Conservation (phyloP, 2,113 vertebrate genomes). For the Nycticorax nycticorax region DNA sequence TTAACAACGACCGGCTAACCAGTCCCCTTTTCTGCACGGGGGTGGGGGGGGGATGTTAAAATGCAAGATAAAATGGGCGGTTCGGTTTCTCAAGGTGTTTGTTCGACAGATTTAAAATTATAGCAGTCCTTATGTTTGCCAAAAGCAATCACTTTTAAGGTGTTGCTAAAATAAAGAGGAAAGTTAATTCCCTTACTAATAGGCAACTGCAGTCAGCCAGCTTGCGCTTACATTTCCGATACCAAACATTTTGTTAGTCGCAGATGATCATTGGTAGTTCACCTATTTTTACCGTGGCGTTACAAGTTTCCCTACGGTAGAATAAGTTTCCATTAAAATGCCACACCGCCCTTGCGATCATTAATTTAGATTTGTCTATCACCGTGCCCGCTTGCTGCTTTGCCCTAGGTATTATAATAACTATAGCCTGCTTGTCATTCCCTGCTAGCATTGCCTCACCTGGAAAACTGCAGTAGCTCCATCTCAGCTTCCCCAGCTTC, state of each 20-base stretch:
- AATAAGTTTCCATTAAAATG: constrained; percentile 75
- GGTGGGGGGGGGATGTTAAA: not conserved
- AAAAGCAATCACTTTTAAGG: constrained; percentile 53
- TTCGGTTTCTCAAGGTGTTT: not conserved
- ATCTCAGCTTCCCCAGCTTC: constrained; percentile 49
- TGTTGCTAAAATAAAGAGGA: constrained; percentile 44
- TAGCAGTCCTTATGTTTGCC: constrained; percentile 21
- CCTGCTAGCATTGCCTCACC: constrained; percentile 62
- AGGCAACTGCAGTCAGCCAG: constrained; percentile 18
- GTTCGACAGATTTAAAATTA: not conserved
- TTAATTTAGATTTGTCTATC: constrained; percentile 81
- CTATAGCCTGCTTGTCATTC: constrained; percentile 72
- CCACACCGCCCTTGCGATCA: constrained; percentile 53
- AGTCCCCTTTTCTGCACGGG: not conserved
- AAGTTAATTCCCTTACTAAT: not conserved
- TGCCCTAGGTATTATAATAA: constrained; percentile 78
- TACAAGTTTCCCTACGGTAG: constrained; percentile 37
- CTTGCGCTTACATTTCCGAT: constrained; percentile 20
- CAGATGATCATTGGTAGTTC: not conserved
- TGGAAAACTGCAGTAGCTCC: constrained; percentile 68
- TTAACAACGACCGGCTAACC: constrained; percentile 41
- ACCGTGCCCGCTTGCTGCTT: constrained; percentile 70
- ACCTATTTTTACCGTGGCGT: constrained; percentile 13
- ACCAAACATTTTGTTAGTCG: constrained; percentile 32
- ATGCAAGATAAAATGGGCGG: constrained; percentile 23